A percentile compares a stretch with the other conserved stretches of the same genome.
Evolutionary conservation across 2,797 vertebrate genomes (phyloP).

Genomic region (Eidolon dupreanum): DNA sequence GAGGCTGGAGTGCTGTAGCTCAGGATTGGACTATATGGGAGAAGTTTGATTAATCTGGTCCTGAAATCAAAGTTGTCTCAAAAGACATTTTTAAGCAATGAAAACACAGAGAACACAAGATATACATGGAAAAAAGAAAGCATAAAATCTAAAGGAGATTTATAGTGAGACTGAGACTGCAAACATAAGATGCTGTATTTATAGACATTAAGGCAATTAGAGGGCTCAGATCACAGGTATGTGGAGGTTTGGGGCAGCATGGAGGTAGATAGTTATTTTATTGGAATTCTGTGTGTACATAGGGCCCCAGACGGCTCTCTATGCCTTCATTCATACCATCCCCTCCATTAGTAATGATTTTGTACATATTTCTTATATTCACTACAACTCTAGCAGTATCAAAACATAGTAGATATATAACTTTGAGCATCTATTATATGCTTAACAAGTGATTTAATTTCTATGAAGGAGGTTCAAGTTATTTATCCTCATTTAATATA

Average conservation of each 20-base stretch:
- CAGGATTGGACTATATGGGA: not conserved
- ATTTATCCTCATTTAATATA: not conserved
- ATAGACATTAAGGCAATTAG: not conserved
- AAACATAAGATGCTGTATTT: not conserved
- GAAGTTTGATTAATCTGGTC: not conserved
- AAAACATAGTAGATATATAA: not conserved
- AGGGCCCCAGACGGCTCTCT: not conserved
- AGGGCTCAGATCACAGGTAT: not conserved
- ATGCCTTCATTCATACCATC: not conserved
- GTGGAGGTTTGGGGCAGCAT: not conserved
- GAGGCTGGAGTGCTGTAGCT: not conserved
- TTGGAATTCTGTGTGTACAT: not conserved
- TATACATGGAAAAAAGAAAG: not conserved
- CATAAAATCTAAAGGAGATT: not conserved
- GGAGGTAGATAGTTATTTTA: not conserved
- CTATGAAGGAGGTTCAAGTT: not conserved
- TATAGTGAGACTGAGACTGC: not conserved
- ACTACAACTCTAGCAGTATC: not conserved
- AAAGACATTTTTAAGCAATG: not conserved
- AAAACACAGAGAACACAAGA: not conserved
- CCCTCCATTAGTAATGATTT: not conserved
- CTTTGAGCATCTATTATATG: not conserved
- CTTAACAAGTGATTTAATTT: slow-evolving; percentile 25
- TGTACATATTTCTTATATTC: not conserved
- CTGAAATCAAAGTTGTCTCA: not conserved